Evolutionary conservation across 1,140 invertebrate species (phyloP), one percentile per base, ranked within the genome.

Genomic region (Zaprionus camerounensis): DNA sequence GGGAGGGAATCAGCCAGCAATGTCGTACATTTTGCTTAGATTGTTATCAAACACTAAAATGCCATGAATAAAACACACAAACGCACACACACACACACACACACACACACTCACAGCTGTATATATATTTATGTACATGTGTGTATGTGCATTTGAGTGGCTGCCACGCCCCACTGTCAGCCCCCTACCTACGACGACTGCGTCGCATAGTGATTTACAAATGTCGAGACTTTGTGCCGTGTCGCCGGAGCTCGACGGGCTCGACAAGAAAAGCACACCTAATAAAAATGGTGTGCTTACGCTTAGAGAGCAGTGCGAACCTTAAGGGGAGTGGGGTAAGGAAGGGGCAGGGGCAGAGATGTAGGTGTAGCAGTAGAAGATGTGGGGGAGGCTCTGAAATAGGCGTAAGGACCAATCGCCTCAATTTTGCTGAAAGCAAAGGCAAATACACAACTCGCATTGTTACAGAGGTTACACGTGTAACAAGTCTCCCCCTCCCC

Each of bases 1-100:
- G 9, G 9, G 31, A 34, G 31, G 3, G 64, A 49, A 41, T 76
- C 73, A 34, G 9, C 0, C 63, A 76, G 83, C 81, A 88, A 88
- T 87, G 84, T 73, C 84, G 68, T 87, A 87, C 84, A 88, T 88
- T 87, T 87, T 88, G 84, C 79, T 88, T 76, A 88, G 84, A 87
- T 87, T 87, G 68, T 83, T 87, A 87, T 87, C 84, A 87, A 87
- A 88, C 71, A 73, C 84, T 81, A 84, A 87, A 87, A 83, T 73
- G 72, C 78, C 84, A 81, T 88, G 84, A 88, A 87, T 88, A 87
- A 88, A 80, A 76, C 26, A 71, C 72, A 73, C 13, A 57, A 15
- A 22, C 22, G 26, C 15, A 46, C 9, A 15, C 22, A 49, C 28
- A 69, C 28, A 36, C 28, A 51, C 73, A 20, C 20, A 20, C 20